Evolutionary conservation across 2,888 invertebrate genomes (phyloP).

Genomic region (Coremacera marginata): DNA sequence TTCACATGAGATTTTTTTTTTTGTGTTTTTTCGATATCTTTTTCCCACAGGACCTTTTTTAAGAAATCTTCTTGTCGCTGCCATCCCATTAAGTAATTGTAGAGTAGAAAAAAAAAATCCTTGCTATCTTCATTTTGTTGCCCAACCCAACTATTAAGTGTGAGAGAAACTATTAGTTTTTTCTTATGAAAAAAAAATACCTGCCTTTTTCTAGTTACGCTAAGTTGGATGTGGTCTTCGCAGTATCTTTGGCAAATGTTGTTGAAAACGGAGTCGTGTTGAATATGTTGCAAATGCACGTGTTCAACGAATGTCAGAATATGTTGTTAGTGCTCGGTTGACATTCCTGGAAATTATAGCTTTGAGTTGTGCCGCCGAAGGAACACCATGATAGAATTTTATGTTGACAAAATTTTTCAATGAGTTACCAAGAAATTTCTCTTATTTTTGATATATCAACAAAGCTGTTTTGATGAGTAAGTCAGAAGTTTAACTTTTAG

Average conservation of each 20-base stretch:
- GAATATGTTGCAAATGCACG: constrained; percentile 58
- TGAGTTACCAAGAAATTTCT: background rate
- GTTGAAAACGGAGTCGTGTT: constrained; percentile 21
- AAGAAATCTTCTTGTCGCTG: background rate
- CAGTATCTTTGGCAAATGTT: background rate
- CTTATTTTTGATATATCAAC: too few species aligned
- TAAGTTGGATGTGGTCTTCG: background rate
- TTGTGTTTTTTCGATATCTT: background rate
- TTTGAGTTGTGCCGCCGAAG: constrained; percentile 55
- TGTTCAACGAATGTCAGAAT: constrained; percentile 59
- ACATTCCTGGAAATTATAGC: constrained; percentile 63
- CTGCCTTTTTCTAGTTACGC: background rate
- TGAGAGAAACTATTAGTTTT: constrained; percentile 33
- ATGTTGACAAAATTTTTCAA: constrained; percentile 6
- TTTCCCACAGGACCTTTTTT: constrained; percentile 38
- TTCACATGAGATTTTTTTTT: constrained; percentile 32
- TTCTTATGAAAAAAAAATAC: background rate
- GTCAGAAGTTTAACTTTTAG: background rate
- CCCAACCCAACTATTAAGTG: constrained; percentile 14
- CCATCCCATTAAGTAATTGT: constrained; percentile 26
- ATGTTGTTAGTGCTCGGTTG: constrained; percentile 62
- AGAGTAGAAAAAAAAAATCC: background rate
- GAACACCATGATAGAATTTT: constrained; percentile 12
- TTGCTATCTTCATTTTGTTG: constrained; percentile 9
- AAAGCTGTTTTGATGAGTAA: background rate